Evolutionary conservation across 2,888 invertebrate species (phyloP).

Genomic region (Lucinisca nassula): DNA sequence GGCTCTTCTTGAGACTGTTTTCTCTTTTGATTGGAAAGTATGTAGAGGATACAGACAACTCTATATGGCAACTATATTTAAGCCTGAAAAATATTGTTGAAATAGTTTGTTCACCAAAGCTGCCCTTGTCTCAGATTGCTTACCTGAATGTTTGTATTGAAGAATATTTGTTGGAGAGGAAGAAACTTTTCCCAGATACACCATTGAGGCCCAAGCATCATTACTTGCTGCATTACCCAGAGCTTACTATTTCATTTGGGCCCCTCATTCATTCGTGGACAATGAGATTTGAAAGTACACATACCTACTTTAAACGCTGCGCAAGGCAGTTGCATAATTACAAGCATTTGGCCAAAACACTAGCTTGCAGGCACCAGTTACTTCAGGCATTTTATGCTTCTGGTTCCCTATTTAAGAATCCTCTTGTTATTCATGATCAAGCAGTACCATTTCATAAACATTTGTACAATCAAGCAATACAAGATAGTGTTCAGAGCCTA

Average conservation of each 20-base stretch:
- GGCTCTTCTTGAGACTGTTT: conserved; percentile 51
- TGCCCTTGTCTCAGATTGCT: conserved; percentile 23
- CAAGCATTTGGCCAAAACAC: conserved; percentile 43
- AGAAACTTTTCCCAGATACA: conserved; percentile 19
- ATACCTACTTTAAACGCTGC: conserved; percentile 64
- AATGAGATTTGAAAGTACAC: conserved; percentile 67
- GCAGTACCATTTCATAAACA: too few species aligned
- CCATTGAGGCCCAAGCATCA: conserved; percentile 23
- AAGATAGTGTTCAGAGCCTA: too few species aligned
- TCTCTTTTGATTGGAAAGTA: conserved; percentile 20
- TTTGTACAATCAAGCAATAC: too few species aligned
- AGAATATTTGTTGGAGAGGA: too few species aligned
- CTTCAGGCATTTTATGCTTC: conserved; percentile 45
- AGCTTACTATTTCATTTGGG: too few species aligned
- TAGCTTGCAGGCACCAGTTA: conserved; percentile 57
- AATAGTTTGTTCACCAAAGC: conserved; percentile 29
- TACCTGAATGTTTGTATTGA: conserved; percentile 36
- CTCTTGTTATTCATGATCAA: conserved; percentile 44
- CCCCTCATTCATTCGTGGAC: conserved; percentile 64
- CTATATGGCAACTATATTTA: conserved; percentile 48
- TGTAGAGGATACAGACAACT: conserved; percentile 22
- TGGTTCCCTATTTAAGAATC: conserved; percentile 37
- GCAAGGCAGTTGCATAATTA: conserved; percentile 55
- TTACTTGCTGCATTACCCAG: conserved; percentile 54
- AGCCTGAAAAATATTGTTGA: conserved; percentile 44